Evolutionary conservation across 2,113 vertebrate species (phyloP).

Genomic region (Rana temporaria): DNA sequence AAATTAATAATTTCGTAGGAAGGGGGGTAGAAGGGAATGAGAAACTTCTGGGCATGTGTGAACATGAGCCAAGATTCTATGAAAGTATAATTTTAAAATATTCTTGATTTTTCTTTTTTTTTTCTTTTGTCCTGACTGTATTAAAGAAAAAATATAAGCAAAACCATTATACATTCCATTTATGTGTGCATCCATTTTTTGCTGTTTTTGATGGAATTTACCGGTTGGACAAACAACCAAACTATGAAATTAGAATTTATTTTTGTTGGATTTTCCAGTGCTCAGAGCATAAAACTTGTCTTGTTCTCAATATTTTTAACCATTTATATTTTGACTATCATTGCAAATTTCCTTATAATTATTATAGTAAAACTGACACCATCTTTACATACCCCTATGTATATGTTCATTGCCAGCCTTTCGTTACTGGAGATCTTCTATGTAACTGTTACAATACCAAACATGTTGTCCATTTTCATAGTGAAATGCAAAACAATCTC

Average conservation of each 20-base stretch:
- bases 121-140: too few species aligned
- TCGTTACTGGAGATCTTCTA: conserved; percentile 14
- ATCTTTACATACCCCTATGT: background rate
- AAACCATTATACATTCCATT: too few species aligned
- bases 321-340: background rate
- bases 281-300: background rate
- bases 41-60: too few species aligned
- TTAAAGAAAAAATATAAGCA: too few species aligned
- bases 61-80: too few species aligned
- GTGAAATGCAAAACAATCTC: background rate
- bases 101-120: too few species aligned
- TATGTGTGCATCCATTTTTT: background rate
- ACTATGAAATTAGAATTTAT: background rate
- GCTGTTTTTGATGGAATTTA: background rate
- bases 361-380: background rate
- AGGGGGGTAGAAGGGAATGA: too few species aligned
- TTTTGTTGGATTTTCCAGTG: background rate
- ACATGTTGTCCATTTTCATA: conserved; percentile 10
- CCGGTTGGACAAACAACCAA: background rate
- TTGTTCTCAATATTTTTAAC: background rate
- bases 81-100: too few species aligned
- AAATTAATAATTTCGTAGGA: too few species aligned
- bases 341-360: conserved; percentile 8
- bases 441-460: background rate
- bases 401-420: conserved; percentile 7